phyloP scores from a whole-genome alignment of 2,888 invertebrate species.

The Ennomos fuscantarius region DNA sequence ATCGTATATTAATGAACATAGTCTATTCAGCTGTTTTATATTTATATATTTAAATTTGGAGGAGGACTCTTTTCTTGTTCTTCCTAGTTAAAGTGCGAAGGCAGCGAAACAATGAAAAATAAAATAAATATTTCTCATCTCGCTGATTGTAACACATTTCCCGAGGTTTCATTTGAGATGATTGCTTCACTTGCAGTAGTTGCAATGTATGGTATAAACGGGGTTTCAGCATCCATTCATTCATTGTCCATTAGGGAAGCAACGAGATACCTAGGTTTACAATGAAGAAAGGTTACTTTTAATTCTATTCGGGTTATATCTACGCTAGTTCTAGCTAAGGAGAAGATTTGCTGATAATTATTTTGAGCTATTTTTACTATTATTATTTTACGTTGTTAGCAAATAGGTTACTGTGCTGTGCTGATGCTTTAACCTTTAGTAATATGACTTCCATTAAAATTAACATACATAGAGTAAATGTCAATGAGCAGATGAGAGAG shows the following conservation, averaged over 20 bases:
- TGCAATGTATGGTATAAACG: conserved; percentile 8
- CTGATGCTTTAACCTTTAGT: neutral
- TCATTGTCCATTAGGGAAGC: too few relatives aligned
- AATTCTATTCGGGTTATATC: conserved; percentile 5
- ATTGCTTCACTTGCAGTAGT: conserved; percentile 29
- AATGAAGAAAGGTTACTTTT: conserved; percentile 10
- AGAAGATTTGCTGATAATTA: conserved; percentile 16
- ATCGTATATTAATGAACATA: too few relatives aligned
- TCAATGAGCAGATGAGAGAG: too few relatives aligned
- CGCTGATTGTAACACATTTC: conserved; percentile 32
- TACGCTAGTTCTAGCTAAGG: conserved; percentile 7
- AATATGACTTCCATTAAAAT: neutral
- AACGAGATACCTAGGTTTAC: neutral
- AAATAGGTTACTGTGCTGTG: too few relatives aligned
- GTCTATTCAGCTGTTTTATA: too few relatives aligned
- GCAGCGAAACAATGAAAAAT: conserved; percentile 17
- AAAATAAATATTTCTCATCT: conserved; percentile 29
- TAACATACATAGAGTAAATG: too few relatives aligned
- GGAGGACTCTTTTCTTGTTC: too few relatives aligned
- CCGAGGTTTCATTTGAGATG: conserved; percentile 32
- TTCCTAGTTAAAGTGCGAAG: neutral
- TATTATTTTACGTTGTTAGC: conserved; percentile 10
- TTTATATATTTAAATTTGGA: too few relatives aligned
- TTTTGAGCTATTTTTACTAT: conserved; percentile 16
- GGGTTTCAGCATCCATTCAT: conserved; percentile 14